Conservation (phyloP, 1,140 invertebrate species). For the Vollenhovia emeryi region DNA sequence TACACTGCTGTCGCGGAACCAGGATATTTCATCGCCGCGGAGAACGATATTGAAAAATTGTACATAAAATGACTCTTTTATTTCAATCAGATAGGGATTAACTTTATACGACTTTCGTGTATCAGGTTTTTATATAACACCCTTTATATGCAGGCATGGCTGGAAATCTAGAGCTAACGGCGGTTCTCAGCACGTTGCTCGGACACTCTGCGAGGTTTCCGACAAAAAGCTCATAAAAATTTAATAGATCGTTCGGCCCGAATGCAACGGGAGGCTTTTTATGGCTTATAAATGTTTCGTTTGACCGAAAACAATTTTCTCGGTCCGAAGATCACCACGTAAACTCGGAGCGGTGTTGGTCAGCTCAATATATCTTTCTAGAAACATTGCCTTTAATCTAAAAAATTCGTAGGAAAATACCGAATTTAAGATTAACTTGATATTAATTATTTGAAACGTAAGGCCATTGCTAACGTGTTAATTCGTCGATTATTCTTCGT, state of each 20-base stretch:
- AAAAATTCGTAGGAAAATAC: neutral
- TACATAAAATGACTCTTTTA: conserved; percentile 33
- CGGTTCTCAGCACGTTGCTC: neutral
- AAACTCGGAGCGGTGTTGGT: conserved; percentile 44
- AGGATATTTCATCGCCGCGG: neutral
- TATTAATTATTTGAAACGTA: neutral
- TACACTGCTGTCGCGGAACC: neutral
- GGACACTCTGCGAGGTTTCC: conserved; percentile 48
- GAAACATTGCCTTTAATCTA: conserved; percentile 15
- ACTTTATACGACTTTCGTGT: conserved; percentile 35
- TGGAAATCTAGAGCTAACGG: conserved; percentile 39
- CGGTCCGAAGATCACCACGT: conserved; percentile 36
- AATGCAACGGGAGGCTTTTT: conserved; percentile 69
- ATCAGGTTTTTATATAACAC: conserved; percentile 49
- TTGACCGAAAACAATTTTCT: conserved; percentile 80
- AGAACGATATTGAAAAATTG: conserved; percentile 25
- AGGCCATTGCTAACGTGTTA: neutral
- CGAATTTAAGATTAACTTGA: neutral
- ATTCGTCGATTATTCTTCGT: neutral
- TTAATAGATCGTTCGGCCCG: conserved; percentile 78
- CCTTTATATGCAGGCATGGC: conserved; percentile 21
- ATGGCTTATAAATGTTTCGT: conserved; percentile 78
- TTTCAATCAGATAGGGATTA: conserved; percentile 50
- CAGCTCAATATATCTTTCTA: conserved; percentile 47
- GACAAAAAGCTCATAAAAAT: conserved; percentile 76